Conservation (phyloP, 2,797 vertebrate species). For the Enteromius mattozi region DNA sequence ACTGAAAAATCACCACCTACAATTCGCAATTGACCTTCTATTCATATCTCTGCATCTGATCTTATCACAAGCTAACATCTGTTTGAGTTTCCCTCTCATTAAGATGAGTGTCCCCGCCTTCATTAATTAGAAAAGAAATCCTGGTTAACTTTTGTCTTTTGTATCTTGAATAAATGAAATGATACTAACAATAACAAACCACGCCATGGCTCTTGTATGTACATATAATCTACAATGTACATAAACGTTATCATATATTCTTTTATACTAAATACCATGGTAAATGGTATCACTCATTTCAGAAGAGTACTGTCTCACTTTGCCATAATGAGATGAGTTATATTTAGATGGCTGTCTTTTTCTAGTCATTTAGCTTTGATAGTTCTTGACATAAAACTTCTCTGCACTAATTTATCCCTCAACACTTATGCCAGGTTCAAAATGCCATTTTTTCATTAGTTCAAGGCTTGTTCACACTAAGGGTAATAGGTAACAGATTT, state of each 20-base stretch:
- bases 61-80: slow-evolving; percentile 10
- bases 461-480: background rate
- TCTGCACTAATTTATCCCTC: too few species aligned
- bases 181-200: background rate
- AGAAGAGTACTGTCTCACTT: background rate
- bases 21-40: slow-evolving; percentile 20
- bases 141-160: background rate
- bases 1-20: slow-evolving; percentile 18
- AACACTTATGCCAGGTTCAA: background rate
- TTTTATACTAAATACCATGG: background rate
- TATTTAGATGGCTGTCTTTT: background rate
- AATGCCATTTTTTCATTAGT: background rate
- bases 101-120: background rate
- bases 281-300: background rate
- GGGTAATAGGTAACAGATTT: background rate
- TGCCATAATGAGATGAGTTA: background rate
- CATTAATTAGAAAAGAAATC: slow-evolving; percentile 8
- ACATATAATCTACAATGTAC: background rate
- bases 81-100: slow-evolving; percentile 20
- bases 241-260: background rate
- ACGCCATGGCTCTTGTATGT: background rate
- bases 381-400: background rate
- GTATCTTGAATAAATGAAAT: background rate
- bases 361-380: background rate
- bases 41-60: slow-evolving; percentile 5